Conservation (phyloP, 1,140 invertebrate species). For the Bombus sylvicola region DNA sequence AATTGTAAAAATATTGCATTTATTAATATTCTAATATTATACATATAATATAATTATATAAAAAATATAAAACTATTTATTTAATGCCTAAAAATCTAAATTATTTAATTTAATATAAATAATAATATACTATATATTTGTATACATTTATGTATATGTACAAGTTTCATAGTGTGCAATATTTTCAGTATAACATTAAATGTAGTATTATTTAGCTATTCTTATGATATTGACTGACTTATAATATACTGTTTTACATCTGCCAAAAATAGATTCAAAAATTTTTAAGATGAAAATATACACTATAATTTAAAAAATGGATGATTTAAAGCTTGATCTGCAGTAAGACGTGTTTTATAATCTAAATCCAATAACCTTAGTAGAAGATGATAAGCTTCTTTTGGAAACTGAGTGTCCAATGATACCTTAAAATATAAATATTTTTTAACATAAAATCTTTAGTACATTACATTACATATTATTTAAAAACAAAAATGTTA, state of each 20-base stretch:
- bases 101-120: slow-evolving; percentile 41
- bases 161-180: slow-evolving; percentile 16
- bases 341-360: slow-evolving; percentile 88
- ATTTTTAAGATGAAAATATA: background rate
- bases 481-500: background rate
- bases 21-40: slow-evolving; percentile 27
- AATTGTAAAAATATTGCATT: slow-evolving; percentile 30
- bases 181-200: background rate
- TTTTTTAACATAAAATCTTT: slow-evolving; percentile 44
- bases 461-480: background rate
- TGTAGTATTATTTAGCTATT: background rate
- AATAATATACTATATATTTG: background rate
- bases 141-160: slow-evolving; percentile 21
- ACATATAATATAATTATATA: slow-evolving; percentile 21
- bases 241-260: slow-evolving; percentile 1
- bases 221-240: background rate
- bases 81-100: slow-evolving; percentile 13
- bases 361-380: slow-evolving; percentile 89
- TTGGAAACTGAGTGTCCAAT: slow-evolving; percentile 83
- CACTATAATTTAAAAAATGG: slow-evolving; percentile 85
- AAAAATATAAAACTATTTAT: slow-evolving; percentile 32
- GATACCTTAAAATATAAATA: slow-evolving; percentile 66
- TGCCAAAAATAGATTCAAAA: background rate
- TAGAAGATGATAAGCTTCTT: slow-evolving; percentile 89
- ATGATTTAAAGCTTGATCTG: slow-evolving; percentile 89